Conservation (phyloP, 2,888 invertebrate genomes). For the Troglohyphantes excavatus region DNA sequence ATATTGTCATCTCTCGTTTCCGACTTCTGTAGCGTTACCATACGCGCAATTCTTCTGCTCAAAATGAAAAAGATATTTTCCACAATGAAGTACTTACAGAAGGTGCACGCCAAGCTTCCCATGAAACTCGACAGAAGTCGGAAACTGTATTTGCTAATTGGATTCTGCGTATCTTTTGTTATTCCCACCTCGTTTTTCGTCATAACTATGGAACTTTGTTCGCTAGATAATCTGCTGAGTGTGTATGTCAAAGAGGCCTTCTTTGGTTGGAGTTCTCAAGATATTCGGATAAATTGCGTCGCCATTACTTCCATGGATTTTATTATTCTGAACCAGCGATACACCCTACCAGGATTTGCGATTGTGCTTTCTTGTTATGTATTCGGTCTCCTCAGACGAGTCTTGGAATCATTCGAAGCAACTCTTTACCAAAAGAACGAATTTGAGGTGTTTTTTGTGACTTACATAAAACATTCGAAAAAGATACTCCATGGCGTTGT, state of each 20-base stretch:
- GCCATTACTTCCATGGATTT: not conserved
- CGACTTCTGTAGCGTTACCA: slow-evolving; percentile 20
- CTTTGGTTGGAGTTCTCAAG: slow-evolving; percentile 54
- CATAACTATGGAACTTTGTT: slow-evolving; percentile 38
- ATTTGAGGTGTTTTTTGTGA: not conserved
- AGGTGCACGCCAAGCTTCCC: slow-evolving; percentile 14
- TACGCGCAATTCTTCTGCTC: slow-evolving; percentile 31
- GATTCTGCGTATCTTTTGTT: slow-evolving; percentile 27
- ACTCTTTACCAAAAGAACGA: slow-evolving; percentile 33
- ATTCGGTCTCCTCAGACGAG: slow-evolving; percentile 36
- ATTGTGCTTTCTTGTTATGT: slow-evolving; percentile 51
- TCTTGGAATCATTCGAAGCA: slow-evolving; percentile 27
- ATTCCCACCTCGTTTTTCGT: slow-evolving; percentile 3
- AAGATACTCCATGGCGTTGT: slow-evolving; percentile 25
- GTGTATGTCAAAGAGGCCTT: slow-evolving; percentile 23
- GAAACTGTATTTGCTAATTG: not conserved
- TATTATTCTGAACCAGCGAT: slow-evolving; percentile 40
- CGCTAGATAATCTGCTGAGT: not conserved
- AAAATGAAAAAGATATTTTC: slow-evolving; percentile 16
- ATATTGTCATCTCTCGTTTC: slow-evolving; percentile 40
- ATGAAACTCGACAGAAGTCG: not conserved
- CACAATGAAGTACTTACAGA: slow-evolving; percentile 13
- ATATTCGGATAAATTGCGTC: slow-evolving; percentile 8
- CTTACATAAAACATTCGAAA: slow-evolving; percentile 26
- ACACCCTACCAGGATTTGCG: slow-evolving; percentile 52